These are phyloP conservation scores for Myiozetetes cayanensis DNA, from an alignment of 2,113 vertebrate species.

Conservation along the genomic window DNA sequence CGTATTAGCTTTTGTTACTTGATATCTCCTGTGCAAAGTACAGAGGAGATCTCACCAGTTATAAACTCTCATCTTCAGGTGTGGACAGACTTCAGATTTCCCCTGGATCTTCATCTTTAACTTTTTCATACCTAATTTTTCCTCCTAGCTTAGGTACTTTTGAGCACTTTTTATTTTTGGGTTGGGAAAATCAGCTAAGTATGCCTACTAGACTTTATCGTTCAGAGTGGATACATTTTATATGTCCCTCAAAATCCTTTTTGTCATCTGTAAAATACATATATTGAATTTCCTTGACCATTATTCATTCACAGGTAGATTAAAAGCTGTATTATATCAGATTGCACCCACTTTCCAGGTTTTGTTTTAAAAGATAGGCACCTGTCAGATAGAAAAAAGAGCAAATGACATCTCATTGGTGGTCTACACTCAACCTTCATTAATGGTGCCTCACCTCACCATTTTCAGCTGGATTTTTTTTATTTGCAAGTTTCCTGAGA, in stretches of 20 bases:
- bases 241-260: neutral
- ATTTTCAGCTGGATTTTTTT: neutral
- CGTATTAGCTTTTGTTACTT: neutral
- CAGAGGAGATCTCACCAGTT: slow-evolving; percentile 19
- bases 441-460: neutral
- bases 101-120: slow-evolving; percentile 16
- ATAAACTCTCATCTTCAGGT: slow-evolving; percentile 31
- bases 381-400: neutral
- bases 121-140: neutral
- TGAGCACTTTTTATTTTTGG: neutral
- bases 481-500: neutral
- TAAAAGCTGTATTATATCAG: neutral
- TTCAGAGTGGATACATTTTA: neutral
- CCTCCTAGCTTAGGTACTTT: neutral
- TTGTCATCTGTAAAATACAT: neutral
- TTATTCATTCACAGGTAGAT: neutral
- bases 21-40: neutral
- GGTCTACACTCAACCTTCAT: neutral
- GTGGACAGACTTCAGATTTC: slow-evolving; percentile 20
- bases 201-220: neutral
- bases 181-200: neutral
- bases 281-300: neutral
- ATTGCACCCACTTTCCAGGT: neutral
- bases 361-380: neutral
- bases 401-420: neutral